These are phyloP conservation scores for Cephus sareptanus DNA, from an alignment of 2,888 invertebrate genomes.

Conservation along the genomic window DNA sequence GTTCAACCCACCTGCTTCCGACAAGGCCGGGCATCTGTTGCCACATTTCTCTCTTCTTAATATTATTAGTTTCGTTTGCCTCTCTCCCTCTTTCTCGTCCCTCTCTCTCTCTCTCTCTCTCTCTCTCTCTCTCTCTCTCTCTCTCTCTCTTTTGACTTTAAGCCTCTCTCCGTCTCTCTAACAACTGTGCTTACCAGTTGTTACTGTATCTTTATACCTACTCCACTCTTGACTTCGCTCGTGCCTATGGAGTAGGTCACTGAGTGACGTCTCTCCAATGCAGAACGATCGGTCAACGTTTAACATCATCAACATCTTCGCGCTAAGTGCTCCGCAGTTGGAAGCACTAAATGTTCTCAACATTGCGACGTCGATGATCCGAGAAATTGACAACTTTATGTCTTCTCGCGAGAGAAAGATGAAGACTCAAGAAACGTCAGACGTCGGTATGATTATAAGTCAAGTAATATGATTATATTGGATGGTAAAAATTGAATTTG, in stretches of 20 bases:
- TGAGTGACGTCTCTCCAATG: constrained; percentile 18
- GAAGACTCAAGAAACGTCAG: not conserved
- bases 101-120: constrained; percentile 10
- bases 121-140: constrained; percentile 9
- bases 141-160: constrained; percentile 5
- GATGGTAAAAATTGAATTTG: not conserved
- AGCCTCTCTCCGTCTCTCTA: not conserved
- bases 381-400: not conserved
- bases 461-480: not conserved
- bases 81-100: not conserved
- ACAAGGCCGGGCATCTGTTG: constrained; percentile 18
- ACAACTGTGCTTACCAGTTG: not conserved
- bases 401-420: not conserved
- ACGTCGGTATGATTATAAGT: not conserved
- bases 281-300: constrained; percentile 24
- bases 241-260: constrained; percentile 7
- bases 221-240: not conserved
- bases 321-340: not conserved
- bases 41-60: constrained; percentile 26
- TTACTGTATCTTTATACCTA: constrained; percentile 9
- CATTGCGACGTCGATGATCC: not conserved
- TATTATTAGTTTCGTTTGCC: constrained; percentile 30
- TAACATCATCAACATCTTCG: constrained; percentile 12
- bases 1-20: constrained; percentile 21
- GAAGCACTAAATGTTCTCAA: not conserved